Evolutionary conservation across 2,888 invertebrate genomes (phyloP), one percentile per base, ranked within the genome.

Genomic region (Sicus ferrugineus): DNA sequence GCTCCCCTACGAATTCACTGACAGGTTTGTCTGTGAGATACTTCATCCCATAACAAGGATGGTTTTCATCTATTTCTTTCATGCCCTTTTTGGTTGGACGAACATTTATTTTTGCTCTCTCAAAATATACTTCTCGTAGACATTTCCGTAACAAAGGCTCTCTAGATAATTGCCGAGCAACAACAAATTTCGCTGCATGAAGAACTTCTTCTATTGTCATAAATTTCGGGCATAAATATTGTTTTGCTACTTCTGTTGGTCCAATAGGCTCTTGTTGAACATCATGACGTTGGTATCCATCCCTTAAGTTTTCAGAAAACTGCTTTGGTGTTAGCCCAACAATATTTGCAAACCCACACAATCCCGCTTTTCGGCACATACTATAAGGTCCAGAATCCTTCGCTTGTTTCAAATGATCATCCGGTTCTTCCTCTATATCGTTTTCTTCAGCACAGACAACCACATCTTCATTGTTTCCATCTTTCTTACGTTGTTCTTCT

Each of bases 51-150:
- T 89, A 96, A 76, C 94, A 93, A 0, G 92, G 89, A 84, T 99
- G 97, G 75, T 92, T 91, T 86, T 99, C 98, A 82, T 99, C 99
- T 73, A 99, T 96, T 79, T 96, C 94, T 85, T 97, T 97, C 46
- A 92, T 81, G 0, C 99, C 99, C 75, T 93, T 92, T 80, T 93
- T 93, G 0, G 98, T 98, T 0, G 98, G 97, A 0, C 84, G 83
- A 1, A 94, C 91, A 71, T 88, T 88, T 70, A 99, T 83, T 74
- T 93, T 94, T 3, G 96, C 97, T 14, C 96, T 88, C 82, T 97
- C 97, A 78, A 93, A 92, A 83, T 94, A 93, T 56, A 93, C 91
- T 83, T 95, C 95, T 0, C 98, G 87, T 9, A 97, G 89, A 76
- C 92, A 92, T 79, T 92, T 92, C 0, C 97, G 88, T 9, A 98